Conservation (phyloP, 2,888 invertebrate species). For the Parasteatoda lunata region DNA sequence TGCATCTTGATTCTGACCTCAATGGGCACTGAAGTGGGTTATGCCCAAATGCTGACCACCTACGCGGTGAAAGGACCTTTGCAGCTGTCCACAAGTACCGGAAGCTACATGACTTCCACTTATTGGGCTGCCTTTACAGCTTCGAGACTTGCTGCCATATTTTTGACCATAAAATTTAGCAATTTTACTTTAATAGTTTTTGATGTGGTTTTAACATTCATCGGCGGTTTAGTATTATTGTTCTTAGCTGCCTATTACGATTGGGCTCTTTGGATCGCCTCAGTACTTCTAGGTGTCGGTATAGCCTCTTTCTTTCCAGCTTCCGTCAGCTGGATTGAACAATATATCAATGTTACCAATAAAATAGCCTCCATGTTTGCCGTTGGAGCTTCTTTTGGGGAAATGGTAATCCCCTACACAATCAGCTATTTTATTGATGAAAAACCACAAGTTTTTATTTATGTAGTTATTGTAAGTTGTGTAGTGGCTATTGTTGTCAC, state of each 20-base stretch:
- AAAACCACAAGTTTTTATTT: constrained; percentile 74
- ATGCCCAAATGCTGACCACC: constrained; percentile 75
- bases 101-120: constrained; percentile 74
- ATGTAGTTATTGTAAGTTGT: constrained; percentile 72
- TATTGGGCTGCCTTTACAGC: constrained; percentile 75
- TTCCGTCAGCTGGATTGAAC: constrained; percentile 75
- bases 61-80: constrained; percentile 73
- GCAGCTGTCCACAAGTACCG: constrained; percentile 73
- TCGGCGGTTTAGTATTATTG: constrained; percentile 73
- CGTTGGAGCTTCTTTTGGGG: constrained; percentile 75
- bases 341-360: constrained; percentile 75
- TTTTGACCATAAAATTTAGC: constrained; percentile 74
- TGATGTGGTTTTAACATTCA: constrained; percentile 73
- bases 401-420: constrained; percentile 74
- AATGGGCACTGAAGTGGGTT: constrained; percentile 75
- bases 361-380: constrained; percentile 75
- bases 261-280: constrained; percentile 74
- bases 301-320: constrained; percentile 76
- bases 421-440: constrained; percentile 74
- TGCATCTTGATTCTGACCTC: constrained; percentile 75
- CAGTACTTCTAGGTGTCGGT: constrained; percentile 75
- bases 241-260: constrained; percentile 72
- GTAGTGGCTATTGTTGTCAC: constrained; percentile 28
- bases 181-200: constrained; percentile 74
- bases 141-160: constrained; percentile 73